Percentiles rank a stretch among this genome's conserved stretches.
Evolutionary conservation across 2,888 invertebrate species (phyloP).

Genomic region (Metallyticus violacea): DNA sequence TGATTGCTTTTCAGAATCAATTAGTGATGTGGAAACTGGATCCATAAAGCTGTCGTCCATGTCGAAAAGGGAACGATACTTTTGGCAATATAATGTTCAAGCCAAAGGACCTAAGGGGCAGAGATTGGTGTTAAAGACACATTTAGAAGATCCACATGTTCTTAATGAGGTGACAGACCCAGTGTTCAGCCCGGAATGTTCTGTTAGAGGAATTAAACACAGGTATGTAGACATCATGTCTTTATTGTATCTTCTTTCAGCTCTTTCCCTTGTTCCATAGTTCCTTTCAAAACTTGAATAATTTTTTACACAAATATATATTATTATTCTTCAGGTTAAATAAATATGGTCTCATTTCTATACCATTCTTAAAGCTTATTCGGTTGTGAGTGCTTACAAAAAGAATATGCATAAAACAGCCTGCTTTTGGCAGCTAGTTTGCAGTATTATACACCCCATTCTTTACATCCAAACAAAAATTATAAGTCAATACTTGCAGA

Average conservation of each 20-base stretch:
- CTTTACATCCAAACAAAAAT: too few species aligned
- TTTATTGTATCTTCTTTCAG: conserved; percentile 9
- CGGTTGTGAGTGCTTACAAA: too few species aligned
- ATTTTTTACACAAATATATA: too few species aligned
- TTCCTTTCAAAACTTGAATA: too few species aligned
- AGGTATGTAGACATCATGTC: conserved; percentile 53
- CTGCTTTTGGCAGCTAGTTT: too few species aligned
- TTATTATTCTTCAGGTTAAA: too few species aligned
- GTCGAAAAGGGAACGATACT: conserved; percentile 77
- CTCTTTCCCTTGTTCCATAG: neutral
- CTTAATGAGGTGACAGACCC: conserved; percentile 90
- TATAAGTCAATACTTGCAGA: too few species aligned
- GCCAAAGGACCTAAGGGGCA: conserved; percentile 97
- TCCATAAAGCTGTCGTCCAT: conserved; percentile 32
- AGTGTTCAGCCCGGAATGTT: conserved; percentile 91
- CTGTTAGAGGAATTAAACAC: conserved; percentile 85
- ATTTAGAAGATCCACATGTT: conserved; percentile 88
- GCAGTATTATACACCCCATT: too few species aligned
- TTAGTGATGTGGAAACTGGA: conserved; percentile 41
- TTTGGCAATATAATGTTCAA: conserved; percentile 99
- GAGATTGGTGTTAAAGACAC: conserved; percentile 77
- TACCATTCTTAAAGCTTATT: too few species aligned
- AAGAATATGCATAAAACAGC: too few species aligned
- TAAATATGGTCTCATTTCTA: too few species aligned
- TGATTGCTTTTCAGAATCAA: conserved; percentile 40